Conservation (phyloP, 2,888 invertebrate species). For the Blastobasis lacticolella region DNA sequence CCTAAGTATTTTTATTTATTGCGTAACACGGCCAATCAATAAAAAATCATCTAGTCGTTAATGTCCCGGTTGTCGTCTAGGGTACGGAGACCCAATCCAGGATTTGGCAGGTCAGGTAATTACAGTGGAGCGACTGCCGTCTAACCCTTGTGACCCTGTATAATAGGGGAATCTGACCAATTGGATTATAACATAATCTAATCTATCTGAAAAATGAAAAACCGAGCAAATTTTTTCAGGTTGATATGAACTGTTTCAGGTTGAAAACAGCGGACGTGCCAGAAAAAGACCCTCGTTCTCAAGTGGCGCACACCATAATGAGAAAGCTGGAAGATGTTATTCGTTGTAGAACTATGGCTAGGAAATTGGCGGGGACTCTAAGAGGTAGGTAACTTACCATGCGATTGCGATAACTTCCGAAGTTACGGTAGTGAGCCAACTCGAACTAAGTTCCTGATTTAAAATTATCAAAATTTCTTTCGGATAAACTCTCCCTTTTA, state of each 20-base stretch:
- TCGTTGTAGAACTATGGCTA: conserved; percentile 36
- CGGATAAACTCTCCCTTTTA: too few species aligned
- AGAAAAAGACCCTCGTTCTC: conserved; percentile 28
- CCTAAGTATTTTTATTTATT: too few species aligned
- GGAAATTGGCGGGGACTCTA: conserved; percentile 43
- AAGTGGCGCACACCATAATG: conserved; percentile 28
- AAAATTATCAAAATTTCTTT: too few species aligned
- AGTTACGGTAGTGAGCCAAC: too few species aligned
- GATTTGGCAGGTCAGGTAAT: neutral
- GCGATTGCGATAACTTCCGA: too few species aligned
- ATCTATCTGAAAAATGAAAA: neutral
- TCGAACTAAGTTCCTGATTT: too few species aligned
- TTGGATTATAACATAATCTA: neutral
- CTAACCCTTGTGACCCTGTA: neutral
- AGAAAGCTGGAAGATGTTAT: conserved; percentile 49
- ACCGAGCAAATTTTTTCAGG: neutral
- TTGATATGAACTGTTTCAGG: neutral
- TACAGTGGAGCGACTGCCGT: neutral
- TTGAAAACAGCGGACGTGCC: conserved; percentile 34
- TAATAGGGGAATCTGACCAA: neutral
- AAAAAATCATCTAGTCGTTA: neutral
- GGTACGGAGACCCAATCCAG: neutral
- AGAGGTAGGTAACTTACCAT: conserved; percentile 32
- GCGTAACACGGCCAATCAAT: neutral
- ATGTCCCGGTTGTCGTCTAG: neutral